These are phyloP conservation scores for Gymnosoma rotundatum DNA, from an alignment of 2,888 invertebrate genomes.

Conservation along the genomic window DNA sequence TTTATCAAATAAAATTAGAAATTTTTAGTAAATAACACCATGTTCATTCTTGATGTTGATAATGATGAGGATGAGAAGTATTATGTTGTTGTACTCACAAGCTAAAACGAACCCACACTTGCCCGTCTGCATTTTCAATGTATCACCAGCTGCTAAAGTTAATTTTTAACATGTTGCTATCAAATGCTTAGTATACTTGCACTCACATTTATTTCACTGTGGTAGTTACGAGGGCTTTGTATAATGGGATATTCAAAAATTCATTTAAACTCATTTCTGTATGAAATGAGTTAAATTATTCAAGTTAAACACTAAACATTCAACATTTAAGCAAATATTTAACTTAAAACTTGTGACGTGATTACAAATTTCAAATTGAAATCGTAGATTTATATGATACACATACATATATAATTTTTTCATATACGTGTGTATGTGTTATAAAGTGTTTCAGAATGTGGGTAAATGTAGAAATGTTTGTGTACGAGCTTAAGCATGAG, in stretches of 20 bases:
- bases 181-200: neutral
- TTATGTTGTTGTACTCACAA: conserved; percentile 6
- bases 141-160: conserved; percentile 36
- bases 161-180: conserved; percentile 61
- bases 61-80: conserved; percentile 21
- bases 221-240: neutral
- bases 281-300: conserved; percentile 66
- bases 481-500: neutral
- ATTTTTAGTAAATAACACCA: conserved; percentile 54
- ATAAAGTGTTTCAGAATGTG: neutral
- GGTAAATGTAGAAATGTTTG: neutral
- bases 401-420: neutral
- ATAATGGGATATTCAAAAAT: conserved; percentile 58
- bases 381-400: conserved; percentile 40
- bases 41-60: conserved; percentile 24
- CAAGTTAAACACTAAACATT: conserved; percentile 67
- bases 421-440: neutral
- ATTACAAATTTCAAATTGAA: conserved; percentile 66
- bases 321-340: conserved; percentile 68
- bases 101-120: neutral
- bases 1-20: conserved; percentile 61
- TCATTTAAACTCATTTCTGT: conserved; percentile 62
- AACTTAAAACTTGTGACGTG: conserved; percentile 64
- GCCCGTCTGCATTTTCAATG: neutral
- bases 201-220: conserved; percentile 12